Evolutionary conservation across 2,113 vertebrate genomes (phyloP), one percentile per base, ranked within the genome.

Genomic region (Gnathonemus longibarbis): DNA sequence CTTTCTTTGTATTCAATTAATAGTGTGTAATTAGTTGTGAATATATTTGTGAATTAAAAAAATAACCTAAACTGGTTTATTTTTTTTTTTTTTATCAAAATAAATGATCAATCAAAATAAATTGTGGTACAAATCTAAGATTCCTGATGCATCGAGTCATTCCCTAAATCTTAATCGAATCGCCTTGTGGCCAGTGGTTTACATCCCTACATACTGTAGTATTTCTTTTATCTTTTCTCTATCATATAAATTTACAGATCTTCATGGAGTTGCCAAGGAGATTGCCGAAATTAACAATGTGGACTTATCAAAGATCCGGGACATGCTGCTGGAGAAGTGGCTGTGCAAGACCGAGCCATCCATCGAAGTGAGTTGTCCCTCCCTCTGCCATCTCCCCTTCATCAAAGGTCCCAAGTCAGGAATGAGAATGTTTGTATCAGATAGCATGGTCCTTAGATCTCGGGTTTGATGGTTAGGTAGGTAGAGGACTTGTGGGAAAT

Each of bases 291-390:
- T 99, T 83, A 99, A 99, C 86, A 93, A 95, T 13, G 91, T 98
- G 91, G 96, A 98, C 89, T 95, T 99, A 91, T 93, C 96, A 46
- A 98, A 98, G 93, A 96, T 98, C 46, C 95, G 96, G 90, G 96
- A 97, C 88, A 95, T 96, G 88, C 93, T 99, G 89, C 92, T 99
- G 93, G 97, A 98, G 90, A 98, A 98, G 84, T 99, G 98, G 98
- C 95, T 99, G 80, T 99, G 97, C 89, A 97, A 96, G 39, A 96
- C 94, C 0, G 90, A 92, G 0, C 91, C 91, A 0, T 95, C 95
- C 11, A 91, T 94, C 53, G 96, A 96, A 53, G 98, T 99, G 90
- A 94, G 96, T 93, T 27, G n/a, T 13, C 27, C 2, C n/a, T 11
- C 8, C 11, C 80, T 11, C 52, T 53, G 9, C 53, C 39, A 7